Evolutionary conservation across 2,888 invertebrate species (phyloP).

Genomic region (Ormyrus labotus): DNA sequence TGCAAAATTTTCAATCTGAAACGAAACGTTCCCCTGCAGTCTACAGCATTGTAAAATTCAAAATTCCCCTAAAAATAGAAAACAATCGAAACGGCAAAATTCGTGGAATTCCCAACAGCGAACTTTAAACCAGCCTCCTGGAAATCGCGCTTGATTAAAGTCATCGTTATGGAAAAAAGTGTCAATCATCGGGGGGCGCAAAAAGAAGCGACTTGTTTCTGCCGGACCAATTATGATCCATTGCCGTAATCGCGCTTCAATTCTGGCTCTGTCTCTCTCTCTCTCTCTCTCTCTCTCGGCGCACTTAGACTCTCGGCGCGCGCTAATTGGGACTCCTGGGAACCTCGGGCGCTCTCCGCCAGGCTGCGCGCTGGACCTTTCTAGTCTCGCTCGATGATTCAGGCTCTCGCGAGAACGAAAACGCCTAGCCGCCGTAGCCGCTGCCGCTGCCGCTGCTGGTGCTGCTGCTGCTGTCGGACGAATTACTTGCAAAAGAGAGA

Average conservation of each 20-base stretch:
- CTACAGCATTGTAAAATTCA: too few relatives aligned
- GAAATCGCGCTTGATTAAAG: background rate
- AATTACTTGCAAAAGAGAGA: slow-evolving; percentile 55
- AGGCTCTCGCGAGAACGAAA: slow-evolving; percentile 18
- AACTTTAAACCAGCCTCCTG: too few relatives aligned
- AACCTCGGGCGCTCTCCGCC: slow-evolving; percentile 40
- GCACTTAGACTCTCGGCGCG: slow-evolving; percentile 7
- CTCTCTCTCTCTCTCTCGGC: background rate
- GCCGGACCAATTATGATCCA: slow-evolving; percentile 60
- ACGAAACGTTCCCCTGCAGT: too few relatives aligned
- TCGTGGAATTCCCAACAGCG: too few relatives aligned
- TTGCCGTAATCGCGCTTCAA: slow-evolving; percentile 60
- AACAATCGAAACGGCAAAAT: too few relatives aligned
- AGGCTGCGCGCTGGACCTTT: slow-evolving; percentile 43
- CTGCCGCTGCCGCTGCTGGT: background rate
- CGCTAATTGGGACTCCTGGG: slow-evolving; percentile 62
- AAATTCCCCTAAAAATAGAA: too few relatives aligned
- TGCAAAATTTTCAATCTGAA: too few relatives aligned
- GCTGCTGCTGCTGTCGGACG: slow-evolving; percentile 17
- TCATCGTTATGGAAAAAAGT: slow-evolving; percentile 16
- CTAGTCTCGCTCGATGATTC: slow-evolving; percentile 51
- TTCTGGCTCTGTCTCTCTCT: slow-evolving; percentile 41
- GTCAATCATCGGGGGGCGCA: background rate
- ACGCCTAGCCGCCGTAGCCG: background rate
- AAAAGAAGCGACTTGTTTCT: slow-evolving; percentile 19